phyloP scores from a whole-genome alignment of 2,113 vertebrate species.

The Leptocoma aspasia region DNA sequence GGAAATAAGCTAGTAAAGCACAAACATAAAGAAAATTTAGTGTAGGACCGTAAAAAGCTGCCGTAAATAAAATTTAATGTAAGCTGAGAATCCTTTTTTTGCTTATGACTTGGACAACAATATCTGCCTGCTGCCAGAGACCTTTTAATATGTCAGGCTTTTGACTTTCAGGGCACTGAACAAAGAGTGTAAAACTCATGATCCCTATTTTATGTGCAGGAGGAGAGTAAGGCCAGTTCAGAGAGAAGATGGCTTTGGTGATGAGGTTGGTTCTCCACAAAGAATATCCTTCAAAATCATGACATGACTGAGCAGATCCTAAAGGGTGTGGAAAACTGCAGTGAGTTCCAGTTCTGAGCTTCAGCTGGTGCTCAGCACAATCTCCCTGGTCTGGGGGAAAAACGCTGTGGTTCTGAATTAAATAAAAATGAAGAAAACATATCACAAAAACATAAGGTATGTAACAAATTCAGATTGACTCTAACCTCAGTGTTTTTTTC shows the following conservation, averaged over 20 bases:
- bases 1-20: neutral
- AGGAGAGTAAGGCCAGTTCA: neutral
- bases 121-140: neutral
- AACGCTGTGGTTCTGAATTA: neutral
- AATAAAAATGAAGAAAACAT: neutral
- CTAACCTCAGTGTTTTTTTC: neutral
- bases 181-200: neutral
- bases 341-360: neutral
- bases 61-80: neutral
- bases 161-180: neutral
- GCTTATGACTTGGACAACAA: rapidly evolving
- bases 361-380: neutral
- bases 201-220: neutral
- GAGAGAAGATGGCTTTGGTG: neutral
- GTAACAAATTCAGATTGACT: neutral
- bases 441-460: neutral
- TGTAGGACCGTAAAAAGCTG: neutral
- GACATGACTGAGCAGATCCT: rapidly evolving
- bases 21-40: neutral
- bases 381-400: neutral
- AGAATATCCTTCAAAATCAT: too few relatives aligned
- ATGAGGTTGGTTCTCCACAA: neutral
- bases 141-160: neutral
- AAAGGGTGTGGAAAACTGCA: neutral
- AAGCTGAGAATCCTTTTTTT: neutral